A percentile compares a stretch with the other conserved stretches of the same genome.
These are phyloP conservation scores for Galago senegalensis DNA, from an alignment of 2,797 vertebrate genomes.

Conservation along the genomic window DNA sequence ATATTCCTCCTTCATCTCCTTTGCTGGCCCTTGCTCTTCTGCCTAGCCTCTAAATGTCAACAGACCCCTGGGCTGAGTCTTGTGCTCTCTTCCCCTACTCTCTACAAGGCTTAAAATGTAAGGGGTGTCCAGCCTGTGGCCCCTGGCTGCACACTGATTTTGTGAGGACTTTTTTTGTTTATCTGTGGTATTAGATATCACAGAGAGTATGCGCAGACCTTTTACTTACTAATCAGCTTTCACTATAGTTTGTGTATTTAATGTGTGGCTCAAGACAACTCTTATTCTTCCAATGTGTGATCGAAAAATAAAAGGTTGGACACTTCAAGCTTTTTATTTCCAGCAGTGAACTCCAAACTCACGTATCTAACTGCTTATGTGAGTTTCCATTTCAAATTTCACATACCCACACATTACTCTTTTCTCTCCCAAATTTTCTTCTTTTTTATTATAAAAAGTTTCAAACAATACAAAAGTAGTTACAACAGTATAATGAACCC, in stretches of 20 bases:
- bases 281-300: no score
- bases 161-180: no score
- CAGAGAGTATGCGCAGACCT: no score
- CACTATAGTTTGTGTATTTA: no score
- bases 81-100: neutral
- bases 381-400: constrained; percentile 36
- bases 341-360: neutral
- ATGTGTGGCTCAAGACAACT: no score
- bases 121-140: no score
- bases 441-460: neutral
- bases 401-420: neutral
- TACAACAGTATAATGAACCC: neutral
- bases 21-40: neutral
- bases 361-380: neutral
- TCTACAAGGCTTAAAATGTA: neutral
- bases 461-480: constrained; percentile 23
- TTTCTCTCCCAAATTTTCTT: neutral
- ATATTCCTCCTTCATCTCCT: neutral
- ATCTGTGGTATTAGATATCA: no score
- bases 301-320: no score
- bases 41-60: neutral
- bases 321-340: neutral
- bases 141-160: no score
- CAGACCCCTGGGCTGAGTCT: neutral
- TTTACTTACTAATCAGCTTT: no score